phyloP scores from a whole-genome alignment of 2,888 invertebrate species.

The Synergus itoensis region DNA sequence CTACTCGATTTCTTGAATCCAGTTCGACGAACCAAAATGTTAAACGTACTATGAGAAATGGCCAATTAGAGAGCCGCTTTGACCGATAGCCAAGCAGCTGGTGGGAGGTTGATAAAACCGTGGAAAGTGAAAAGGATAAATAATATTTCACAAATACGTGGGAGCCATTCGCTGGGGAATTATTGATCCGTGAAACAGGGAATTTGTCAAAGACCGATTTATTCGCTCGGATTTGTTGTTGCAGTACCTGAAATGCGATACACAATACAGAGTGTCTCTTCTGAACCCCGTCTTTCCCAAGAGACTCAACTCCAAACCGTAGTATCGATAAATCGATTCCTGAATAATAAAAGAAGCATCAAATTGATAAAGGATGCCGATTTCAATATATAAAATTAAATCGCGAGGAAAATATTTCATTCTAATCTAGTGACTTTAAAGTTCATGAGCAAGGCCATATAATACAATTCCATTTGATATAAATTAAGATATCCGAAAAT shows the following conservation, averaged over 20 bases:
- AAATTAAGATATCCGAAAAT: too few relatives aligned
- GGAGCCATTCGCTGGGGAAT: conserved; percentile 42
- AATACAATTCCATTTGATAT: too few relatives aligned
- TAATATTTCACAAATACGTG: conserved; percentile 31
- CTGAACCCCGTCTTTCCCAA: not conserved
- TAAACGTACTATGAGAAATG: conserved; percentile 19
- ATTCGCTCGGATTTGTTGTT: conserved; percentile 52
- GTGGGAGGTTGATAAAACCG: not conserved
- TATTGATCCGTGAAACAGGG: conserved; percentile 49
- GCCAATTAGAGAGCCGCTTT: not conserved
- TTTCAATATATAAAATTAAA: not conserved
- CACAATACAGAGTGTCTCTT: not conserved
- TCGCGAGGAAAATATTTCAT: not conserved
- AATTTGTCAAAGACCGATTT: conserved; percentile 56
- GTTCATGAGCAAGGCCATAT: too few relatives aligned
- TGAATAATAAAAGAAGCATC: not conserved
- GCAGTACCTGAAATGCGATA: not conserved
- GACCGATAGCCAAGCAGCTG: not conserved
- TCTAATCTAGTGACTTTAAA: not conserved
- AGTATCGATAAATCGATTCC: conserved; percentile 19
- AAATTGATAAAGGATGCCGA: not conserved
- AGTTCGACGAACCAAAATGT: conserved; percentile 7
- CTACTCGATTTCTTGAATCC: conserved; percentile 11
- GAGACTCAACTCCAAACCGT: not conserved
- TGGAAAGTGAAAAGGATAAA: conserved; percentile 29